Conservation (phyloP, 2,797 vertebrate genomes). For the Agapornis canus region DNA sequence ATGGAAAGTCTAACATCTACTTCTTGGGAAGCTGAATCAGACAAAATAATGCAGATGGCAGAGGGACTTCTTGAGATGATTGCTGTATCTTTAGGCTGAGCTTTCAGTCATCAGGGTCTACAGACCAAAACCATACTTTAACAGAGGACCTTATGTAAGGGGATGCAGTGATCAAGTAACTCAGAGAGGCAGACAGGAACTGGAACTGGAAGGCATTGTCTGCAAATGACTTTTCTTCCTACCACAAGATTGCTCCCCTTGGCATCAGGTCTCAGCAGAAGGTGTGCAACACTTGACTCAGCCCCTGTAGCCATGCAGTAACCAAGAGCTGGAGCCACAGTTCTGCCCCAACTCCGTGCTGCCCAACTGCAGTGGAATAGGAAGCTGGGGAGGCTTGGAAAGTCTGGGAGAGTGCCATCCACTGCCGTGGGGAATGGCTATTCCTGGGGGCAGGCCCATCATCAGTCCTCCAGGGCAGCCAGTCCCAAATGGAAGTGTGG, state of each 20-base stretch:
- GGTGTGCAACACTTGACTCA: not conserved
- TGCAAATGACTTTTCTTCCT: not conserved
- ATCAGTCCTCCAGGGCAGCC: not conserved
- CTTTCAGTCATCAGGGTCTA: not conserved
- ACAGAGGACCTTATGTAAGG: not conserved
- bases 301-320: not conserved
- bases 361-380: not conserved
- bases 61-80: not conserved
- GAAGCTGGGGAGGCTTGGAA: not conserved
- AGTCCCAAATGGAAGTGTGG: not conserved
- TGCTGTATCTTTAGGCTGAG: not conserved
- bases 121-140: not conserved
- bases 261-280: not conserved
- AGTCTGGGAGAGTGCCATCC: not conserved
- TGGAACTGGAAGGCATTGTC: not conserved
- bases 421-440: not conserved
- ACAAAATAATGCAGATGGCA: not conserved
- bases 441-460: not conserved
- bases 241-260: not conserved
- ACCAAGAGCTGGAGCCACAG: not conserved
- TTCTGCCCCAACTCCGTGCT: not conserved
- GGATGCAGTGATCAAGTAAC: not conserved
- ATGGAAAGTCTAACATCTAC: not conserved
- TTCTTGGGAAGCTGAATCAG: not conserved
- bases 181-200: not conserved